Evolutionary conservation across 2,113 vertebrate genomes (phyloP).

Genomic region (Siniperca knerii): DNA sequence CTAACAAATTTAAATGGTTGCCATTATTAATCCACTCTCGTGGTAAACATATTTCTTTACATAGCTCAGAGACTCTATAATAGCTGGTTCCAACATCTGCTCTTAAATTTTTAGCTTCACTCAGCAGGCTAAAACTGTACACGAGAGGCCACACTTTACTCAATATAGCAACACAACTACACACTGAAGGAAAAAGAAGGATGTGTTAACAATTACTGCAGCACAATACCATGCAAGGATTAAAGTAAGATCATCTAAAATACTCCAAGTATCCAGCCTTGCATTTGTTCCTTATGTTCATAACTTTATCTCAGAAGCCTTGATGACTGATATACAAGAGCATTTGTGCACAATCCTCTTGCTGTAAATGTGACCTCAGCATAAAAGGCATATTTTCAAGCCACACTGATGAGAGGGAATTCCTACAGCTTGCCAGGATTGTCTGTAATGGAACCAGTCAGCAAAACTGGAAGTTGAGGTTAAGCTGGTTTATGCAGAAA

Average conservation of each 20-base stretch:
- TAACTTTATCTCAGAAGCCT: constrained; percentile 6
- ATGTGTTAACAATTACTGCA: constrained; percentile 5
- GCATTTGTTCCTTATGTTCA: background rate
- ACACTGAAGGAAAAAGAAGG: constrained; percentile 12
- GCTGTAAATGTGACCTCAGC: constrained; percentile 17
- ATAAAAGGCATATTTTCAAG: constrained; percentile 27
- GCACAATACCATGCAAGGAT: background rate
- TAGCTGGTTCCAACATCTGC: constrained; percentile 70
- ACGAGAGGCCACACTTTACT: constrained; percentile 53
- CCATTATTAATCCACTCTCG: constrained; percentile 43
- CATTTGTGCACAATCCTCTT: background rate
- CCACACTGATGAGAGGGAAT: constrained; percentile 39
- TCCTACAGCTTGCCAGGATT: constrained; percentile 5
- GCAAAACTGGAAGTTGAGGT: constrained; percentile 30
- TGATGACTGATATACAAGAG: background rate
- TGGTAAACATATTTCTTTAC: constrained; percentile 52
- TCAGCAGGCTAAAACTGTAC: constrained; percentile 62
- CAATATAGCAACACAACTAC: constrained; percentile 38
- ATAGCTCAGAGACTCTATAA: constrained; percentile 64
- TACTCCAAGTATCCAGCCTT: constrained; percentile 4
- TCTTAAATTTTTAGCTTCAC: constrained; percentile 67
- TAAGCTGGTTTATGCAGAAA: constrained; percentile 23
- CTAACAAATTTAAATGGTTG: constrained; percentile 2
- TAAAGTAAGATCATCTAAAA: background rate
- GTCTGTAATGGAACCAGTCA: constrained; percentile 7